Evolutionary conservation across 2,888 invertebrate species (phyloP).

Genomic region (Ectemnius lituratus): DNA sequence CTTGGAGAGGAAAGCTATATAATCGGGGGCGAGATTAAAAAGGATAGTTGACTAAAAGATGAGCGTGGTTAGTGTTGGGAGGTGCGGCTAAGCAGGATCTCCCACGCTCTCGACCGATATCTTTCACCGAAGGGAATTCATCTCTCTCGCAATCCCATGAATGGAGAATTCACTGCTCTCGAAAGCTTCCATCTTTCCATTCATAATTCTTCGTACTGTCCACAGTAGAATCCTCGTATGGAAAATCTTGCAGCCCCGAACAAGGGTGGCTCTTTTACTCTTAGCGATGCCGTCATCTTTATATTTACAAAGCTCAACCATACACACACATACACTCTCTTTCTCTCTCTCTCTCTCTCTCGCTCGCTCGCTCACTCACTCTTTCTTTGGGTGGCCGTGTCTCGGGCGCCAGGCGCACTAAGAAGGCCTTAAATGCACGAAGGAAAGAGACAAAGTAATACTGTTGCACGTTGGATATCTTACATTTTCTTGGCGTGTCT

Average conservation of each 20-base stretch:
- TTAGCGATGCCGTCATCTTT: slow-evolving; percentile 71
- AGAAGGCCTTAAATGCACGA: too few relatives aligned
- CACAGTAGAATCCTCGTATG: not conserved
- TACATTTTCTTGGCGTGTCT: slow-evolving; percentile 44
- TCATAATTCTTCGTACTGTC: not conserved
- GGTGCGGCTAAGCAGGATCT: slow-evolving; percentile 33
- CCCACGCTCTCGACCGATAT: slow-evolving; percentile 16
- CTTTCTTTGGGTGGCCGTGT: too few relatives aligned
- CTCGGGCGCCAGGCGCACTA: not conserved
- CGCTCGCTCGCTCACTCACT: too few relatives aligned
- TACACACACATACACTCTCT: slow-evolving; percentile 11
- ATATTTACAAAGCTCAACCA: slow-evolving; percentile 65
- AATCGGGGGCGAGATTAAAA: slow-evolving; percentile 8
- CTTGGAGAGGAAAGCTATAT: not conserved
- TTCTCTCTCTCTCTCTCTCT: not conserved
- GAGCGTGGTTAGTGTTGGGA: slow-evolving; percentile 17
- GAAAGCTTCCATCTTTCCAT: not conserved
- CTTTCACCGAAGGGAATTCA: slow-evolving; percentile 1
- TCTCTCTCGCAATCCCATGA: not conserved
- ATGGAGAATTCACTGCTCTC: not conserved
- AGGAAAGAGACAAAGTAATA: not conserved
- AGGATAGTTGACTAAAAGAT: slow-evolving; percentile 18
- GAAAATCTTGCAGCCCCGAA: slow-evolving; percentile 17
- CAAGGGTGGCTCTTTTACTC: slow-evolving; percentile 48
- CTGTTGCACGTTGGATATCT: slow-evolving; percentile 32